Base-by-base conservation (phyloP, 2,113 vertebrate genomes). In the Zosterops borbonicus region DNA sequence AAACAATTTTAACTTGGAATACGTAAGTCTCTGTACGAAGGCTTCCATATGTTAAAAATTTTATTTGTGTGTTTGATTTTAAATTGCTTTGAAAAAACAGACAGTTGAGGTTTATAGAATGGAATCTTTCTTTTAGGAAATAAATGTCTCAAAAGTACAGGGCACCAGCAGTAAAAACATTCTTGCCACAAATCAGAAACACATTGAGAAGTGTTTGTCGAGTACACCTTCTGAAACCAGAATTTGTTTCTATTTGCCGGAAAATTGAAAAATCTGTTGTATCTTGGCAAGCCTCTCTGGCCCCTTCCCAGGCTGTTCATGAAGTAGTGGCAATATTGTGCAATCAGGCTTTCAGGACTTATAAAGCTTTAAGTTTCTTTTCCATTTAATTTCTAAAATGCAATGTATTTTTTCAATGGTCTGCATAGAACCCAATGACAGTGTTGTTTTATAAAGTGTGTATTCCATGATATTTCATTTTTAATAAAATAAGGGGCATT, bases 31-130 rank as follows among this genome's bases (percentile, higher is more conserved):
- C 97, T 97, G 96, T 98, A 98, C 97, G 98, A 99, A 98, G 95
- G 97, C 92, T 99, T 99, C 98, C 99, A 99, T 98, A 99, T 99
- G 99, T 98, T 97, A 96, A 97, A 96, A 98, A 98, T 96, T 98
- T 97, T 98, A 98, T 98, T 98, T 98, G 98, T 97, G 97, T 96
- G 97, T 96, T 98, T 98, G 98, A 99, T 98, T 98, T 98, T 98
- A 98, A 99, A 99, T 96, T 98, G 98, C 98, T 99, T 97, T 96
- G 98, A 98, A 98, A 90, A 99, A 98, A 98, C 98, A 99, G 98
- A 98, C 98, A 98, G 98, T 98, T 98, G 98, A 98, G 97, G 98
- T 96, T 98, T 98, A 95, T 95, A 98, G 98, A 98, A 98, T 98
- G 95, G 97, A 98, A 98, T 98, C 98, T 97, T 96, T 97, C 95